Evolutionary conservation across 2,113 vertebrate species (phyloP).

Genomic region (Engraulis encrasicolus): DNA sequence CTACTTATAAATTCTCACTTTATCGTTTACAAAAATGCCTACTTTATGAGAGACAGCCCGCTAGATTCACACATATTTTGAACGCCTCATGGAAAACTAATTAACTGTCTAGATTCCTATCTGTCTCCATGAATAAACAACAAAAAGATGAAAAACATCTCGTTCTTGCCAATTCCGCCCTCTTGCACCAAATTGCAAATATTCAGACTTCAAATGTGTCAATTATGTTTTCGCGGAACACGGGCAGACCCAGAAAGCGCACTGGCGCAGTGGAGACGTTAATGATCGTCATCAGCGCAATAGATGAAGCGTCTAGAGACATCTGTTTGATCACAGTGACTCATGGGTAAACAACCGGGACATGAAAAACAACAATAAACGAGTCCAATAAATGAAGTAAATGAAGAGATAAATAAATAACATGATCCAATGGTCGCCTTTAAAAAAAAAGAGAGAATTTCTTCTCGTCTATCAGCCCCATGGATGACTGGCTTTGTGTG

Average conservation of each 20-base stretch:
- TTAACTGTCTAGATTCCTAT: not conserved
- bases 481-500: not conserved
- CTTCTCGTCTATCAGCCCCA: not conserved
- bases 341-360: not conserved
- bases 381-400: no score
- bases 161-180: not conserved
- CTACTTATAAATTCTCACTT: not conserved
- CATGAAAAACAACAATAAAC: not conserved
- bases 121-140: not conserved
- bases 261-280: not conserved
- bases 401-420: not conserved
- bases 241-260: not conserved
- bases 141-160: not conserved
- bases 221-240: not conserved
- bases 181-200: not conserved
- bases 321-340: slow-evolving; percentile 6
- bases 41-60: not conserved
- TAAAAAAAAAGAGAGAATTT: not conserved
- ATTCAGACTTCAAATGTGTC: not conserved
- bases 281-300: not conserved
- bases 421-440: not conserved
- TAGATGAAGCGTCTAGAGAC: not conserved
- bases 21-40: not conserved
- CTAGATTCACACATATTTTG: not conserved
- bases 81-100: not conserved